A percentile compares a stretch with the other conserved stretches of the same genome.
Conservation (phyloP, 2,797 vertebrate genomes). For the Vespertilio murinus region DNA sequence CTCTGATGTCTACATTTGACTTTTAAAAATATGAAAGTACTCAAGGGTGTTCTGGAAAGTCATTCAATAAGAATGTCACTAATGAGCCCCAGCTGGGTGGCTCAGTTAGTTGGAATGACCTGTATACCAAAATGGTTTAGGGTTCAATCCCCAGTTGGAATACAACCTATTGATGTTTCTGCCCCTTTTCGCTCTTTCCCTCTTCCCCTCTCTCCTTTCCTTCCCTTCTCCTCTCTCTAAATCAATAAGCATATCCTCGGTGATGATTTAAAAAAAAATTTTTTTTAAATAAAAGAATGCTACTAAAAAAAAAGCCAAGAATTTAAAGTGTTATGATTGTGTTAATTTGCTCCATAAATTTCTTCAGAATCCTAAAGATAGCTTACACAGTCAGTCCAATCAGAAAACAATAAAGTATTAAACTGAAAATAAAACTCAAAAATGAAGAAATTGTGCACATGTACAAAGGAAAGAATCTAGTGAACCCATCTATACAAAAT, state of each 20-base stretch:
- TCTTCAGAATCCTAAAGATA: slow-evolving; percentile 35
- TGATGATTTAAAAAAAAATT: background rate
- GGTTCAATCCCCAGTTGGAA: background rate
- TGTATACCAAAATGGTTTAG: background rate
- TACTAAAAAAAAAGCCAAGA: slow-evolving; percentile 1
- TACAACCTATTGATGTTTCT: background rate
- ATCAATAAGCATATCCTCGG: background rate
- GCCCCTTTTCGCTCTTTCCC: too few species aligned
- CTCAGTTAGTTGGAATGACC: background rate
- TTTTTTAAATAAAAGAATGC: background rate
- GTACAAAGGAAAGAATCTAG: slow-evolving; percentile 3
- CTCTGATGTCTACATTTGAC: background rate
- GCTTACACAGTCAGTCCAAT: slow-evolving; percentile 10
- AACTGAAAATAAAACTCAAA: slow-evolving; percentile 48
- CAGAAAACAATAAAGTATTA: background rate
- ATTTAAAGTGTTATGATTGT: background rate
- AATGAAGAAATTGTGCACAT: background rate
- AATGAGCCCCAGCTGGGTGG: too few species aligned
- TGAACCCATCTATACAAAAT: slow-evolving; percentile 10
- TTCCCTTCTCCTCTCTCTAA: background rate
- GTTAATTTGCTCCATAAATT: slow-evolving; percentile 39
- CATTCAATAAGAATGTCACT: slow-evolving; percentile 16
- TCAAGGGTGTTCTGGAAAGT: background rate
- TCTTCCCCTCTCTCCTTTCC: background rate
- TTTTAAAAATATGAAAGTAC: slow-evolving; percentile 39